A percentile compares a stretch with the other conserved stretches of the same genome.
Evolutionary conservation across 2,797 vertebrate genomes (phyloP).

Genomic region (Pampus argenteus): DNA sequence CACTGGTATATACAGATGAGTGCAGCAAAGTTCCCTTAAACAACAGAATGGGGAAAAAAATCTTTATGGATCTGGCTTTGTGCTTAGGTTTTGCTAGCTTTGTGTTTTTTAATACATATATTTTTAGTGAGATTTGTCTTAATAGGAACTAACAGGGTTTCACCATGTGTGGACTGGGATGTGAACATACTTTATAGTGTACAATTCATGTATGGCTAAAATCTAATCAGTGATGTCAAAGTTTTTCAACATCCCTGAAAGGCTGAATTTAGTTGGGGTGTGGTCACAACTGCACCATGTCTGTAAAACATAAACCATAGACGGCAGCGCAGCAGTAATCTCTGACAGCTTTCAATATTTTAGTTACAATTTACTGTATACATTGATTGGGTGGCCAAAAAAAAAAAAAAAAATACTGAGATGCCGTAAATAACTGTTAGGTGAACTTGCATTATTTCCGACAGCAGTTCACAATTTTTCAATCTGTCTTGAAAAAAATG

Average conservation of each 20-base stretch:
- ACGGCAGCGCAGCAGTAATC: background rate
- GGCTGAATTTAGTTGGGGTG: background rate
- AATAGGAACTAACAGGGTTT: background rate
- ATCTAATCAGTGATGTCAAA: background rate
- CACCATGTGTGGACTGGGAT: background rate
- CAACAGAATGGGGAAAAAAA: background rate
- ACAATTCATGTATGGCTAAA: background rate
- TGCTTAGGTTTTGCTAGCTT: no score
- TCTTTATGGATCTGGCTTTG: background rate
- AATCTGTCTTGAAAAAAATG: no score
- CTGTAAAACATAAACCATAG: background rate
- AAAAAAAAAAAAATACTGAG: background rate
- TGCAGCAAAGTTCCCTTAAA: background rate
- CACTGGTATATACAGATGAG: background rate
- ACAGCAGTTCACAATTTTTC: no score
- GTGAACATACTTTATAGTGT: background rate
- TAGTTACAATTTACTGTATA: background rate
- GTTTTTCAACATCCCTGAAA: background rate
- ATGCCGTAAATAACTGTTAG: background rate
- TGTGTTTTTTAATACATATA: background rate
- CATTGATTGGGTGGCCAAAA: background rate
- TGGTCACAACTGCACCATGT: background rate
- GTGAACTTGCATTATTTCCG: background rate
- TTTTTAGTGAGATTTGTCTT: background rate
- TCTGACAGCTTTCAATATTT: background rate